Evolutionary conservation across 2,797 vertebrate genomes (phyloP).

Genomic region (Aselliscus stoliczkanus): DNA sequence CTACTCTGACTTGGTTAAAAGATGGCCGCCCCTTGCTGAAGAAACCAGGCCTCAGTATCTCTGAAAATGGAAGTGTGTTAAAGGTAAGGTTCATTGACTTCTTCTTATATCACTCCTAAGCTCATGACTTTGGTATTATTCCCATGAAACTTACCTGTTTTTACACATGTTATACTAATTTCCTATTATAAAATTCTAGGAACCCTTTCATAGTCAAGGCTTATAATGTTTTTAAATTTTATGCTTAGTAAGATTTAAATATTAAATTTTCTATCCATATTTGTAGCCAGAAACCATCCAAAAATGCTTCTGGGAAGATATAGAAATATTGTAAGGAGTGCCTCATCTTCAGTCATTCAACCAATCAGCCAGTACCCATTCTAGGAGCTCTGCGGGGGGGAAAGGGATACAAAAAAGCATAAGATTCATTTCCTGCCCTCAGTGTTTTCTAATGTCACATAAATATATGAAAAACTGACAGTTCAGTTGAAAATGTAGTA

Average conservation of each 20-base stretch:
- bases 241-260: not conserved
- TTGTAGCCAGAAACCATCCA: not conserved
- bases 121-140: not conserved
- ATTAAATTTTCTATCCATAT: not conserved
- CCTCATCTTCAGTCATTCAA: not conserved
- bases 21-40: constrained; percentile 89
- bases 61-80: constrained; percentile 87
- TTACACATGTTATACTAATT: not conserved
- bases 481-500: not conserved
- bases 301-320: not conserved
- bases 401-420: not conserved
- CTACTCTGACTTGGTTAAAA: constrained; percentile 90
- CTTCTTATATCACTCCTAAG: not conserved
- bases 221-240: not conserved
- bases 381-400: not conserved
- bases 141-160: not conserved
- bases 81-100: constrained; percentile 78
- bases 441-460: not conserved
- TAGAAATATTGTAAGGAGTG: not conserved
- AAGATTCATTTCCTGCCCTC: not conserved
- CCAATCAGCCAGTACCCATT: not conserved
- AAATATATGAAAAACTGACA: not conserved
- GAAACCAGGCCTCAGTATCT: constrained; percentile 88
- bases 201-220: not conserved
- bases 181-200: not conserved